Evolutionary conservation across 35 echinoderm and acorn worm genomes (phyloP), one percentile per base, ranked within the genome.

Genomic region (Heliocidaris erythrogramma): DNA sequence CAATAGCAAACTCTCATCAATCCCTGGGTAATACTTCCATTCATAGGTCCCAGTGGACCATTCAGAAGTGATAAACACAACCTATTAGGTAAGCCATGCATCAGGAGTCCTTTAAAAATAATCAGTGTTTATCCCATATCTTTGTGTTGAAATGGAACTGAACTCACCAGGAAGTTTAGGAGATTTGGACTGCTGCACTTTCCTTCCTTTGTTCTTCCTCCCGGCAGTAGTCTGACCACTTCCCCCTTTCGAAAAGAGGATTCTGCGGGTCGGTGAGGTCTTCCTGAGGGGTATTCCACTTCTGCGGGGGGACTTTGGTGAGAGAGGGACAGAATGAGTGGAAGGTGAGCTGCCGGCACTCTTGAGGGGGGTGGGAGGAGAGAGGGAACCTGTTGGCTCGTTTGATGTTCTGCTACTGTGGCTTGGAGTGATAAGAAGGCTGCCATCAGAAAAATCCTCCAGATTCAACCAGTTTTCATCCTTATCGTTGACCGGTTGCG

Each of bases 271-370:
- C 5, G 91, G 91, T 56, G 91, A 92, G 42, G 31, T 48, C n/a
- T 92, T 92, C 30, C 91, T 92, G n/a, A 49, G 91, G 48, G 91
- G 91, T 92, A 92, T 92, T 59, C 91, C 91, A 92, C 91, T 92
- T 48, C 27, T 92, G 47, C 91, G 91, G n/a, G 91, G 91, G 47
- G 91, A 92, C 31, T 30, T 48, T 10, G 91, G 91, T 14, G 91
- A 48, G 48, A 18, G 49, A 59, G 91, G 91, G n/a, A 16, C 91
- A 49, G 91, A 59, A 24, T 48, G 91, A 48, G 91, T 52, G 11
- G 91, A 92, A 9, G 91, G 91, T 12, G 49, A 91, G 60, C 30
- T 91, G 30, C 48, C 56, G 90, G 88, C 90, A 59, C 31, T 78
- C 88, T 95, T 61, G 87, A 95, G 94, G 32, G 31, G 87, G 13